Base-by-base conservation (phyloP, 2,797 vertebrate species). In the Picus viridis region DNA sequence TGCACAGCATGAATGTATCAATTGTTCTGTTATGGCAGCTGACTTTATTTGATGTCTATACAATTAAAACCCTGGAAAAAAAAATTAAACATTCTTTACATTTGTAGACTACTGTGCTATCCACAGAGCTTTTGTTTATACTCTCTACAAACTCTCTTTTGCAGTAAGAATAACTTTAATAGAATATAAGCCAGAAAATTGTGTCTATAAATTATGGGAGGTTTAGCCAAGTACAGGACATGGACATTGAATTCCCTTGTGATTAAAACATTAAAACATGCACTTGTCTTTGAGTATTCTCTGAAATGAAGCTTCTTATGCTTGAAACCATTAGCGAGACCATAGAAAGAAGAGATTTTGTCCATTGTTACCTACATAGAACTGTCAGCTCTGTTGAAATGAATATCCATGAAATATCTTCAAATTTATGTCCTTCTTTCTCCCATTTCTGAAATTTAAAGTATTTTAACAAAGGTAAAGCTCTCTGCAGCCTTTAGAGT, bases 351-450 rank as follows among this genome's bases (percentile, higher is more conserved):
- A 22, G 3, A 95, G 81, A 73, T 72, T 96, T 95, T 94, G 92
- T 96, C 94, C 85, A 80, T 80, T 94, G 91, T 83, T 97, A 94
- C 88, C 78, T 92, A 88, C 89, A 94, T 88, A 83, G 93, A 94
- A 45, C 90, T 95, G 92, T 93, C 85, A 81, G 92, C 81, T 94
- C 82, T 58, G 53, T 93, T 95, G 92, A 94, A 96, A 88, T 94
- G 95, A 96, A 81, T 81, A 7, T 74, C 65, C 72, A 53, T 88
- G 70, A 81, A 72, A 0, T 92, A 87, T 86, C 93, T 94, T 89
- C 56, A 89, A 87, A 93, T 96, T 92, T 89, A 70, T 89, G 79
- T 93, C 85, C 24, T 81, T 94, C 88, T 83, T 95, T 86, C 92
- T 96, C 90, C 24, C 7, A 29, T 88, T 92, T 80, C 91, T 87